Base-by-base conservation (phyloP, 2,888 invertebrate genomes). In the Lucinisca nassula region DNA sequence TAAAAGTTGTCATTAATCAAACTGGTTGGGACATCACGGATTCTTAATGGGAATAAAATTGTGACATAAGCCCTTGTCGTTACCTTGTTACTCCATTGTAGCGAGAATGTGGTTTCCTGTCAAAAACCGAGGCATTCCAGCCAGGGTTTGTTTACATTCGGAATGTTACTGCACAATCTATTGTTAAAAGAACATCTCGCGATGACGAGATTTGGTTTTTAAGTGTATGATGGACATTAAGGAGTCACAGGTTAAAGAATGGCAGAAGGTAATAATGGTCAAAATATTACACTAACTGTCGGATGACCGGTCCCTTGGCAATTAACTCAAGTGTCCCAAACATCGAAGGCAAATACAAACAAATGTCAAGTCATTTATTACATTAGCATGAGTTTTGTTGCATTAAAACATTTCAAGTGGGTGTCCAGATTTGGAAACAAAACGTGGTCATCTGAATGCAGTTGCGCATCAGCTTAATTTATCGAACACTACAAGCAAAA, bases 101-200 rank as follows among this genome's bases (percentile, higher is more conserved):
- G n/a, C 12, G 30, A 45, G 45, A 45, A 74, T 79, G 86, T 77
- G 82, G 79, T 83, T 82, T 75, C 58, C 78, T 79, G 32, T 86
- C 75, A 79, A 76, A 37, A 75, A 51, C 55, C n/a, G 0, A 45
- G 74, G 74, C 24, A 74, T 74, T 74, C 74, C 74, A 24, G 45
- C 40, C 17, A 24, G n/a, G 74, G 49, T 74, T 74, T 74, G 74
- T 74, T 74, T 40, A 74, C 49, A 45, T 45, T 74, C 30, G 45
- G 49, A 49, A 40, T 49, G 45, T 49, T 45, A 17, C 40, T 74
- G 74, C 49, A 49, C 74, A 74, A 74, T 49, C 74, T 30, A 24
- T 74, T 74, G 74, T 74, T 74, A 49, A 49, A 45, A 74, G 30
- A 74, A 74, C 74, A 74, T 49, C 27, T 45, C 49, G 40, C 27